A percentile compares a stretch with the other conserved stretches of the same genome.
These are phyloP conservation scores for Crepidodera aurea DNA, from an alignment of 2,888 invertebrate species.

Conservation along the genomic window DNA sequence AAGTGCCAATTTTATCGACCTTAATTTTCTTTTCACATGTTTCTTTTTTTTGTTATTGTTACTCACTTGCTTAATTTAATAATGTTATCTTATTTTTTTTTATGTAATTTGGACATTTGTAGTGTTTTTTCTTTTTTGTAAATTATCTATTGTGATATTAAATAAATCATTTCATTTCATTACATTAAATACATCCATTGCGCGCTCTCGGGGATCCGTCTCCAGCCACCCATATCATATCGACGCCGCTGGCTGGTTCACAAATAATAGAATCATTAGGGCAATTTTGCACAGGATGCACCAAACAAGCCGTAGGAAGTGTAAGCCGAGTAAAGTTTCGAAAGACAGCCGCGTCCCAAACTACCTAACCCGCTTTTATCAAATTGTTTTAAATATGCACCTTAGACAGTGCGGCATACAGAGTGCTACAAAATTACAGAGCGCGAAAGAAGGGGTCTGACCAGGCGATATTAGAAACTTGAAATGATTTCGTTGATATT, in stretches of 20 bases:
- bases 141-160: too few relatives aligned
- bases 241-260: neutral
- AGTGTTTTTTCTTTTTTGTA: too few relatives aligned
- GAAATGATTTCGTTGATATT: too few relatives aligned
- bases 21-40: too few relatives aligned
- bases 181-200: too few relatives aligned
- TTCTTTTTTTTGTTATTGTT: too few relatives aligned
- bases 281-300: constrained; percentile 17
- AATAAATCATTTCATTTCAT: too few relatives aligned
- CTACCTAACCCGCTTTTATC: neutral
- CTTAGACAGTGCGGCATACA: neutral
- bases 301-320: constrained; percentile 13
- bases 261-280: constrained; percentile 13
- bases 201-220: neutral
- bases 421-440: neutral
- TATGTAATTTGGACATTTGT: too few relatives aligned
- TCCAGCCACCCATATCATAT: neutral
- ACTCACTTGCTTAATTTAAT: too few relatives aligned
- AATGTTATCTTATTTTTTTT: too few relatives aligned
- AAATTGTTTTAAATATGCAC: neutral
- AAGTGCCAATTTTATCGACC: too few relatives aligned
- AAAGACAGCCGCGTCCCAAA: neutral
- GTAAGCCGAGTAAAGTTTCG: neutral
- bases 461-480: neutral
- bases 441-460: neutral